Evolutionary conservation across 2,113 vertebrate genomes (phyloP).

Genomic region (Zosterops pallidus): DNA sequence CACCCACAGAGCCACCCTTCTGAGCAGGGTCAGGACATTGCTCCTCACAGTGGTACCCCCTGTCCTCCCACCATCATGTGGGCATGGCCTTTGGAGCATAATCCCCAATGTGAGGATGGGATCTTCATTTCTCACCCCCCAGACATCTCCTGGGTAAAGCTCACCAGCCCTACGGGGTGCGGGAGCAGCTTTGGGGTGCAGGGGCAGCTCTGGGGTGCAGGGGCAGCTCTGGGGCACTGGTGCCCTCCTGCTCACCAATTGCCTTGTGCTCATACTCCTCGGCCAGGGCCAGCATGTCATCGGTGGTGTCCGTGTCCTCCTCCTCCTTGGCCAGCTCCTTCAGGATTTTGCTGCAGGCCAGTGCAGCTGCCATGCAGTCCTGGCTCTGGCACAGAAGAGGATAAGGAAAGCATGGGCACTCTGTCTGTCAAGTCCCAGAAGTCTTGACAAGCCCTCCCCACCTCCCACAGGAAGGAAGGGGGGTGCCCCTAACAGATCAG

Average conservation of each 20-base stretch:
- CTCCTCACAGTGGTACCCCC: background rate
- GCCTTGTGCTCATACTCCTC: constrained; percentile 85
- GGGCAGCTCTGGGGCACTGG: background rate
- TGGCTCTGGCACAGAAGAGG: constrained; percentile 65
- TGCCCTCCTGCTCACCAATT: constrained; percentile 72
- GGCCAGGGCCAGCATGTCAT: constrained; percentile 82
- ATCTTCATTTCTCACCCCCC: background rate
- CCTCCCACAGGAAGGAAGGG: background rate
- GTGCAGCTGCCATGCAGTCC: constrained; percentile 84
- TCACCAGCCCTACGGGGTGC: background rate
- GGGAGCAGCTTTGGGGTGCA: background rate
- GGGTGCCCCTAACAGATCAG: fast-evolving
- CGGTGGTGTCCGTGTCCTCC: constrained; percentile 79
- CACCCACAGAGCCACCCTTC: background rate
- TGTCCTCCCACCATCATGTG: fast-evolving
- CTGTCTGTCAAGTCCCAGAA: background rate
- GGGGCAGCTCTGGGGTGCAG: background rate
- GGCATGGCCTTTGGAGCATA: background rate
- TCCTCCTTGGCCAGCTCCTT: constrained; percentile 86
- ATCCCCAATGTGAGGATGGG: fast-evolving
- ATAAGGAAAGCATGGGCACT: background rate
- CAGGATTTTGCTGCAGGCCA: constrained; percentile 92
- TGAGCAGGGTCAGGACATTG: background rate
- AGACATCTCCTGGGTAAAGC: background rate
- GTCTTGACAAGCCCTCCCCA: too few species aligned